Evolutionary conservation across 2,113 vertebrate species (phyloP).

Genomic region (Micronycteris hirsuta): DNA sequence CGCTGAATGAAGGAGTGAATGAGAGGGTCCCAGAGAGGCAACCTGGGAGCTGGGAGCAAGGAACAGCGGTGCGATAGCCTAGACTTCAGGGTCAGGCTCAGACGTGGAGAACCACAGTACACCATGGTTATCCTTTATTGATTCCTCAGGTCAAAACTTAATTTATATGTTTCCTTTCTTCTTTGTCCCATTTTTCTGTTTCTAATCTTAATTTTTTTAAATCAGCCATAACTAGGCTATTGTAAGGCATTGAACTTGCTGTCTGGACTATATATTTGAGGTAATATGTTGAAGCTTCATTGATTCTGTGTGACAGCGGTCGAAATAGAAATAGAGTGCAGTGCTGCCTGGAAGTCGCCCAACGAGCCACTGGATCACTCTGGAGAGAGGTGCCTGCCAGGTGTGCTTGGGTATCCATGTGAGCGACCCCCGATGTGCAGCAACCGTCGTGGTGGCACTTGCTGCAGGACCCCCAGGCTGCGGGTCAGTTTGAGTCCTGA

Average conservation of each 20-base stretch:
- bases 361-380: neutral
- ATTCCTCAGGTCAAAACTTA: neutral
- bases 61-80: neutral
- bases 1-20: neutral
- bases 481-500: neutral
- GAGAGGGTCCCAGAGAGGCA: neutral
- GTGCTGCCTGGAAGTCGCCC: neutral
- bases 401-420: neutral
- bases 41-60: neutral
- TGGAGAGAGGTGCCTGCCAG: neutral
- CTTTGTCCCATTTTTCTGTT: slow-evolving; percentile 49
- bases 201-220: slow-evolving; percentile 54
- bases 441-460: neutral
- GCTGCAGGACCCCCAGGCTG: neutral
- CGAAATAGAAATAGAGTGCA: slow-evolving; percentile 26
- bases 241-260: slow-evolving; percentile 8
- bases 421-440: neutral
- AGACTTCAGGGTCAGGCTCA: neutral
- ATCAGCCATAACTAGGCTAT: slow-evolving; percentile 47
- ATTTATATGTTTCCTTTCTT: slow-evolving; percentile 34
- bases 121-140: neutral
- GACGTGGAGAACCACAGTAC: neutral
- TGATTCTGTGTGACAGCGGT: slow-evolving; percentile 39
- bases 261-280: slow-evolving; percentile 31
- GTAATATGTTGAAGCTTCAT: slow-evolving; percentile 52